Evolutionary conservation across 2,888 invertebrate genomes (phyloP).

Genomic region (Pyrochroa serraticornis): DNA sequence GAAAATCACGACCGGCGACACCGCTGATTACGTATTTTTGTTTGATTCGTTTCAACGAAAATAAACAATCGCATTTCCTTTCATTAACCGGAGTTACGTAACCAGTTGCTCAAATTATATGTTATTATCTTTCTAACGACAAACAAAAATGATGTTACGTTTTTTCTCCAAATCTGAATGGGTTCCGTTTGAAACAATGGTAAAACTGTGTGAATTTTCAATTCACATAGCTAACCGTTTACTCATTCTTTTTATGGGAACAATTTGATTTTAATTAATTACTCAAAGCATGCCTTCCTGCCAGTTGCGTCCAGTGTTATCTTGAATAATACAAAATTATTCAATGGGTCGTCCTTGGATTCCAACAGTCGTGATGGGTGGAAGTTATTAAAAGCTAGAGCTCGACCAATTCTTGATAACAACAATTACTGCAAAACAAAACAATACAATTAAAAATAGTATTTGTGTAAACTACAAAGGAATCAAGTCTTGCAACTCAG

Average conservation of each 20-base stretch:
- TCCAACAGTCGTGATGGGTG: background rate
- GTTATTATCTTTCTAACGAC: slow-evolving; percentile 23
- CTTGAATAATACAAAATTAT: slow-evolving; percentile 19
- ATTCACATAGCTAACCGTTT: slow-evolving; percentile 9
- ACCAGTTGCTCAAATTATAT: slow-evolving; percentile 20
- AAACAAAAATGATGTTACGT: slow-evolving; percentile 8
- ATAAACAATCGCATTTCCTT: slow-evolving; percentile 21
- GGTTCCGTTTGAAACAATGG: slow-evolving; percentile 14
- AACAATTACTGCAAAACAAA: no score
- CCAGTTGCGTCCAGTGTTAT: slow-evolving; percentile 6
- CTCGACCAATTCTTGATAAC: no score
- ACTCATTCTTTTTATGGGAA: slow-evolving; percentile 20
- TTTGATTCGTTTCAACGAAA: slow-evolving; percentile 13
- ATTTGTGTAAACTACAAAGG: no score
- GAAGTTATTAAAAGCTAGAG: no score
- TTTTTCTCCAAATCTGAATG: slow-evolving; percentile 3
- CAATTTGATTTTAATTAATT: slow-evolving; percentile 8
- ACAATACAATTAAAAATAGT: no score
- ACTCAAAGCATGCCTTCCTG: background rate
- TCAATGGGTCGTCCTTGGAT: slow-evolving; percentile 14
- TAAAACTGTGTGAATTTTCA: slow-evolving; percentile 12
- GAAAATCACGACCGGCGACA: slow-evolving; percentile 12
- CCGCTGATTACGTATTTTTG: slow-evolving; percentile 19
- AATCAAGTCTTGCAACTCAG: no score
- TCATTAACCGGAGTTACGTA: slow-evolving; percentile 26